Conservation (phyloP, 2,113 vertebrate species). For the Calypte anna region DNA sequence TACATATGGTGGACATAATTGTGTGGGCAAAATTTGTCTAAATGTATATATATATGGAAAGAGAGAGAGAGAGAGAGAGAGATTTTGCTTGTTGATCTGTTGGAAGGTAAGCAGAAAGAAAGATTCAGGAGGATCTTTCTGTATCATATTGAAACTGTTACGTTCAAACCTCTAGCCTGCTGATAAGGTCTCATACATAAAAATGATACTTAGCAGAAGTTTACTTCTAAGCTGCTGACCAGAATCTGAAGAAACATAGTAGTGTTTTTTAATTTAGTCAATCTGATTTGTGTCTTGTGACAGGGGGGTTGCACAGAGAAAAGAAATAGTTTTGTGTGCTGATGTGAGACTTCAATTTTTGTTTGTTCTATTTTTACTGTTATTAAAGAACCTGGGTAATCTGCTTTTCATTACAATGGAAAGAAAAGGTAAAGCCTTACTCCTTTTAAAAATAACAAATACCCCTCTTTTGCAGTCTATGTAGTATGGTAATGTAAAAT, state of each 20-base stretch:
- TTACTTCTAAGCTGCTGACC: background rate
- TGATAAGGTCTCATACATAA: background rate
- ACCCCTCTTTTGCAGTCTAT: background rate
- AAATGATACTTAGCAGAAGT: background rate
- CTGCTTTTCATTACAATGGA: background rate
- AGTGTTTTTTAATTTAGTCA: background rate
- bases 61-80: background rate
- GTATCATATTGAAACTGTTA: background rate
- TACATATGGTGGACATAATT: background rate
- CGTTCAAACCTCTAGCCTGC: background rate
- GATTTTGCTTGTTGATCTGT: background rate
- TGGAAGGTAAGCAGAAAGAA: background rate
- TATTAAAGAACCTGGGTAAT: background rate
- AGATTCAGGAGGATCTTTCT: background rate
- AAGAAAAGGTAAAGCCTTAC: background rate
- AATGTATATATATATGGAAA: background rate
- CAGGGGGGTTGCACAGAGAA: background rate
- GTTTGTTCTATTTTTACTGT: background rate
- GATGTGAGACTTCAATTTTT: background rate
- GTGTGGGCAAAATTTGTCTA: background rate
- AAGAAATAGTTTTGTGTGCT: background rate
- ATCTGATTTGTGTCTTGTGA: accelerated
- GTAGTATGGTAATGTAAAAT: background rate
- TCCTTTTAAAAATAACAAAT: background rate
- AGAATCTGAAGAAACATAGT: background rate